phyloP scores from a whole-genome alignment of 2,113 vertebrate species.

The Ictidomys tridecemlineatus region DNA sequence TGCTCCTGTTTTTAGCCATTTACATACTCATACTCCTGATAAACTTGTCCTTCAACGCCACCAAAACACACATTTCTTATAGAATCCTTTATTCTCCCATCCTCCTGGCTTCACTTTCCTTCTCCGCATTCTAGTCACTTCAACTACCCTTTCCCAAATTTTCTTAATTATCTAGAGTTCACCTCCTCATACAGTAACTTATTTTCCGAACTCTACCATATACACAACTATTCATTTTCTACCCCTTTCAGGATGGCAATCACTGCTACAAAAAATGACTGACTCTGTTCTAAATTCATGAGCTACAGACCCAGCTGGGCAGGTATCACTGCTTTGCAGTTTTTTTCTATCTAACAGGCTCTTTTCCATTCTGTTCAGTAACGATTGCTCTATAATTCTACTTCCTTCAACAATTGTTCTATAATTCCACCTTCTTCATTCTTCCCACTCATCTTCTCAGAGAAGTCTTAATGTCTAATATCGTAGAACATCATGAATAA shows the following conservation, averaged over 20 bases:
- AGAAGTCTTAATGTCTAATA: slow-evolving; percentile 6
- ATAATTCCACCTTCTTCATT: neutral
- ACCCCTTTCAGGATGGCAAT: neutral
- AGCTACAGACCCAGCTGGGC: neutral
- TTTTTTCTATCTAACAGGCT: neutral
- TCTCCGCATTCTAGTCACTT: neutral
- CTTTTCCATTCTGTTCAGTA: neutral
- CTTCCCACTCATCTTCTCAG: neutral
- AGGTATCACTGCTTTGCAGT: neutral
- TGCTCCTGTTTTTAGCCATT: neutral
- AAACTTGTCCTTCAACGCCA: neutral
- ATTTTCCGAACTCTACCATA: neutral
- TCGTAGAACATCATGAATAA: neutral
- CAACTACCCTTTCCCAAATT: neutral
- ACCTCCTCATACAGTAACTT: neutral
- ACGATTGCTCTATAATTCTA: neutral
- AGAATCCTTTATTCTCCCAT: neutral
- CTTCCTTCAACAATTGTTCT: neutral
- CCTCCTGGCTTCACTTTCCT: neutral
- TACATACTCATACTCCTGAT: neutral
- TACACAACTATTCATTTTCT: neutral
- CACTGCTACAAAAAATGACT: neutral
- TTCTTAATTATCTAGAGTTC: neutral
- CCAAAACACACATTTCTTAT: neutral
- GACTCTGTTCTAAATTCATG: neutral